Base-by-base conservation (phyloP, 2,797 vertebrate species). In the Galaxias olidus region DNA sequence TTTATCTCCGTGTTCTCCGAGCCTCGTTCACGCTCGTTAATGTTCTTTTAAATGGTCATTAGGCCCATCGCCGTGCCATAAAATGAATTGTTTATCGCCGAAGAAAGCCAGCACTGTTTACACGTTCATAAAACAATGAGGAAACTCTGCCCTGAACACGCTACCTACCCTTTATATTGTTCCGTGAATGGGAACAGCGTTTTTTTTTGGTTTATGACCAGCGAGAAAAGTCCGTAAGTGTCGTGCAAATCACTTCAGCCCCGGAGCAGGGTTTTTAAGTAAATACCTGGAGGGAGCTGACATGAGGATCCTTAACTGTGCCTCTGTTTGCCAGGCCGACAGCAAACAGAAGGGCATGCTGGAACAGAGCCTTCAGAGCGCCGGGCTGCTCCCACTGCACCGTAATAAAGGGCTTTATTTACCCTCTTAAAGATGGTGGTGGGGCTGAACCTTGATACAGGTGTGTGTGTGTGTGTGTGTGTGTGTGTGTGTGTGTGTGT, bases 351-450 rank as follows among this genome's bases (percentile, higher is more conserved):
- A 55, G 72, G 76, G 59, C 63, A 58, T 75, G 80, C 74, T 74
- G 71, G 76, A 80, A 69, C 74, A 72, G 62, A 47, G 75, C 55
- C 61, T 76, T 51, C 18, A 57, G 63, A 75, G 69, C 56, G 55
- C 45, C 14, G 17, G 59, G 65, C 69, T 85, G 59, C 74, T 81
- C 61, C 59, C 63, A 62, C 66, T 59, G 65, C 71, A 54, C 72
- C 68, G 57, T 76, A 86, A 89, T 86, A 85, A 86, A 85, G 73
- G 73, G 74, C 76, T 81, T 75, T 75, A 77, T 85, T 83, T 78
- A 65, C 66, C 69, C 55, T 65, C 75, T 64, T 82, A 65, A 77
- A 82, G 77, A 74, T 45, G 56, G 60, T 71, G 70, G 72, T 77
- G 66, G 8, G 41, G 69, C 65, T 80, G 71, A 73, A 71, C 73